Conservation (phyloP, 92 coral and sea anemone genomes). For the Actinostola sp. region DNA sequence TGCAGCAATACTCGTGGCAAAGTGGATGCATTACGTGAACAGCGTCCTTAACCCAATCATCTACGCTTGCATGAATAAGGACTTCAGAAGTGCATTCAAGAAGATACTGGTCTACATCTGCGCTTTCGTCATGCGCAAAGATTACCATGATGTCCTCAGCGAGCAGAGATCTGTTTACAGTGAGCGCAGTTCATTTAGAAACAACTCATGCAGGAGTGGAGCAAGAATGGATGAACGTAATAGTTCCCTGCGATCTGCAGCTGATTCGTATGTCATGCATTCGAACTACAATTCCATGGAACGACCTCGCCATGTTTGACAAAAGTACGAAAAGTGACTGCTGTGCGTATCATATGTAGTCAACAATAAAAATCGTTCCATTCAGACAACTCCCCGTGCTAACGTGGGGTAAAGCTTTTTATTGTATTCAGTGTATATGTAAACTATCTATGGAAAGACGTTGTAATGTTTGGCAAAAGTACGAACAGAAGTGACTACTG, state of each 20-base stretch:
- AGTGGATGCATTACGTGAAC: slow-evolving; percentile 98
- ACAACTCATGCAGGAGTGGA: slow-evolving; percentile 34
- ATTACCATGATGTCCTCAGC: slow-evolving; percentile 56
- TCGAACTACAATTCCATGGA: slow-evolving; percentile 43
- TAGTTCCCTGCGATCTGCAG: slow-evolving; percentile 34
- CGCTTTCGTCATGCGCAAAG: slow-evolving; percentile 68
- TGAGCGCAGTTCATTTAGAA: slow-evolving; percentile 57
- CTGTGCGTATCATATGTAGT: too few relatives aligned
- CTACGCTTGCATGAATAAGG: slow-evolving; percentile 97
- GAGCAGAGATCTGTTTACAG: slow-evolving; percentile 69
- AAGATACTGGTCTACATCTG: slow-evolving; percentile 75
- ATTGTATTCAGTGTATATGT: too few relatives aligned
- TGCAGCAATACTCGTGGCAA: slow-evolving; percentile 80
- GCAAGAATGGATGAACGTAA: slow-evolving; percentile 16
- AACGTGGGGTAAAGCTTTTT: too few relatives aligned
- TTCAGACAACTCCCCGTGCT: too few relatives aligned
- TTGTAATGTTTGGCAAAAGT: too few relatives aligned
- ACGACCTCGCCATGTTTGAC: slow-evolving; percentile 10
- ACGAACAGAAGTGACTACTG: too few relatives aligned
- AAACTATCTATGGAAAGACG: too few relatives aligned
- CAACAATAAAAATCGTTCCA: too few relatives aligned
- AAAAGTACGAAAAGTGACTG: too few relatives aligned
- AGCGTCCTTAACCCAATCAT: slow-evolving; percentile 94
- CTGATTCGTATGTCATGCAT: slow-evolving; percentile 35
- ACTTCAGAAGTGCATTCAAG: slow-evolving; percentile 86